Evolutionary conservation across 1,140 invertebrate species (phyloP).

Genomic region (Camponotus pennsylvanicus): DNA sequence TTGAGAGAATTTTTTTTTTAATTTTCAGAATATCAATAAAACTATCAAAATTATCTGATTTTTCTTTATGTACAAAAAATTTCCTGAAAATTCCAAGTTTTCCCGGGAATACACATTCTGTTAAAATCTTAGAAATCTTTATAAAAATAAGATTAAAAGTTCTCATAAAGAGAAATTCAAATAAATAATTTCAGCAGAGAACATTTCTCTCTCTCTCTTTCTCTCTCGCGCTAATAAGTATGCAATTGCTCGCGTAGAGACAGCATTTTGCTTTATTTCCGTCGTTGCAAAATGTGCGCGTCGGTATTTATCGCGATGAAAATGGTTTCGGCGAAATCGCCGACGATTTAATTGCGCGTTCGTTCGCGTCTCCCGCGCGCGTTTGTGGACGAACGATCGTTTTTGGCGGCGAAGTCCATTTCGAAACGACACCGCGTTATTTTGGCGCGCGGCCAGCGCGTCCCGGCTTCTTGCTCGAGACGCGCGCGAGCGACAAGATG

Average conservation of each 20-base stretch:
- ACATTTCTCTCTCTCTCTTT: too few relatives aligned
- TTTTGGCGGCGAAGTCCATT: slow-evolving; percentile 49
- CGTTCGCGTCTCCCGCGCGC: background rate
- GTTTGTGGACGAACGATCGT: slow-evolving; percentile 44
- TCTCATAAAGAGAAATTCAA: background rate
- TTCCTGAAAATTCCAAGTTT: too few relatives aligned
- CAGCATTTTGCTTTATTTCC: slow-evolving; percentile 15
- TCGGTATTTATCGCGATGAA: background rate
- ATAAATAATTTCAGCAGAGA: background rate
- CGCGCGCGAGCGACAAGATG: slow-evolving; percentile 27
- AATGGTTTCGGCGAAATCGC: slow-evolving; percentile 42
- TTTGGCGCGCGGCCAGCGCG: slow-evolving; percentile 49
- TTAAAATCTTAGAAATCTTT: background rate
- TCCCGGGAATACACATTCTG: too few relatives aligned
- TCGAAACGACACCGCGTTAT: slow-evolving; percentile 50
- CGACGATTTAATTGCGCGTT: slow-evolving; percentile 43
- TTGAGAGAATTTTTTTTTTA: too few relatives aligned
- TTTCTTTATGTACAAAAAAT: too few relatives aligned
- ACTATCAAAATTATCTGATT: too few relatives aligned
- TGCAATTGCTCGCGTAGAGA: background rate
- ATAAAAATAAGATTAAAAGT: background rate
- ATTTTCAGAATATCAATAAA: too few relatives aligned
- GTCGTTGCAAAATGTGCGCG: background rate
- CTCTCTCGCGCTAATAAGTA: background rate
- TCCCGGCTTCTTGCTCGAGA: slow-evolving; percentile 44